These are phyloP conservation scores for Osmerus eperlanus DNA, from an alignment of 2,113 vertebrate species.

Conservation along the genomic window DNA sequence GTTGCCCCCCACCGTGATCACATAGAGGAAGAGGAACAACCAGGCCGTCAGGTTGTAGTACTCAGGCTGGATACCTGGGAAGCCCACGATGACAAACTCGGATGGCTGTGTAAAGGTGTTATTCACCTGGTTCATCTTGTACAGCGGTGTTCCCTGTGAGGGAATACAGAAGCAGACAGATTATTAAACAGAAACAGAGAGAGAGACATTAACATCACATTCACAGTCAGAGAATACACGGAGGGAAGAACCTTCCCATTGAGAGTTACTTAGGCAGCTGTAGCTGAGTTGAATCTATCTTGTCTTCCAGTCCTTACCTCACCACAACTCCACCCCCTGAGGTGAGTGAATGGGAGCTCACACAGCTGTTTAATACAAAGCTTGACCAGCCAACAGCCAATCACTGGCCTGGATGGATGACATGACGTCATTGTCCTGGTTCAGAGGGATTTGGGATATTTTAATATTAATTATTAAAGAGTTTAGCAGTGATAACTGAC, in stretches of 20 bases:
- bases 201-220: neutral
- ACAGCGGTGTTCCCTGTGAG: neutral
- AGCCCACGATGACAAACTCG: constrained; percentile 51
- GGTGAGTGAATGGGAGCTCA: neutral
- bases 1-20: constrained; percentile 42
- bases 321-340: neutral
- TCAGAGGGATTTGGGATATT: too few relatives aligned
- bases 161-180: neutral
- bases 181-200: neutral
- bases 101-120: constrained; percentile 16
- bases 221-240: too few relatives aligned
- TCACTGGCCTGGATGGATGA: too few relatives aligned
- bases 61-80: constrained; percentile 39
- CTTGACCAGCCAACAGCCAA: too few relatives aligned
- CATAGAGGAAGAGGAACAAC: constrained; percentile 44
- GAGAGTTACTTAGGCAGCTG: too few relatives aligned
- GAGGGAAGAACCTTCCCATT: too few relatives aligned
- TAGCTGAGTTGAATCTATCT: too few relatives aligned
- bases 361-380: too few relatives aligned
- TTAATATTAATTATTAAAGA: too few relatives aligned
- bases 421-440: too few relatives aligned
- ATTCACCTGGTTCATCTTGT: constrained; percentile 40
- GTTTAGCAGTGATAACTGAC: neutral
- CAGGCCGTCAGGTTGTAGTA: constrained; percentile 35
- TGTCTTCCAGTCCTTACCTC: too few relatives aligned